phyloP scores from a whole-genome alignment of 2,797 vertebrate species.

The Coendou prehensilis region DNA sequence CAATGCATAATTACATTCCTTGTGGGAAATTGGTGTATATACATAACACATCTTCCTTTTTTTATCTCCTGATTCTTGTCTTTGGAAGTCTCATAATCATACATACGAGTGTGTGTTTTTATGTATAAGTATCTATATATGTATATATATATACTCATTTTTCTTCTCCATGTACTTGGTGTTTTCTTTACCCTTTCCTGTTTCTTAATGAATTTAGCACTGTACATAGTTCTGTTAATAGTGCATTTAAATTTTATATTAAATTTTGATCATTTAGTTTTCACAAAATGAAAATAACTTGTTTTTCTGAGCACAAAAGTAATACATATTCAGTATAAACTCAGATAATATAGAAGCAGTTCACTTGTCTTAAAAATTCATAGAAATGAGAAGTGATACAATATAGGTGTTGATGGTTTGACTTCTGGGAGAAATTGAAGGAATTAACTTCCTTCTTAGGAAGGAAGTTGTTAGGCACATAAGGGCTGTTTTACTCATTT shows the following conservation, averaged over 20 bases:
- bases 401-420: constrained; percentile 42
- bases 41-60: not conserved
- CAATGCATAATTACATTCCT: not conserved
- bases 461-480: constrained; percentile 34
- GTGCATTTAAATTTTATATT: not conserved
- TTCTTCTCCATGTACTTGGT: not conserved
- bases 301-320: constrained; percentile 47
- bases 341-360: not conserved
- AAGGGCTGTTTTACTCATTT: constrained; percentile 36
- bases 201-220: constrained; percentile 12
- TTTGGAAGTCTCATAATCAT: not conserved
- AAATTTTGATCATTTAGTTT: constrained; percentile 28
- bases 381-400: not conserved
- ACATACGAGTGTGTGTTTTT: not conserved
- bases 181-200: not conserved
- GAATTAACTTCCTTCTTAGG: constrained; percentile 8
- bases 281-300: not conserved
- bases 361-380: constrained; percentile 3
- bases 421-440: constrained; percentile 37
- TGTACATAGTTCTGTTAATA: not conserved
- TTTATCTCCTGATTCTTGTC: not conserved
- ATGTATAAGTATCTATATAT: not conserved
- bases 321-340: not conserved
- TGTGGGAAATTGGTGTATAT: not conserved
- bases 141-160: not conserved